Percentiles rank a stretch among this genome's conserved stretches.
Evolutionary conservation across 2,888 invertebrate species (phyloP).

Genomic region (Eristalis arbustorum): DNA sequence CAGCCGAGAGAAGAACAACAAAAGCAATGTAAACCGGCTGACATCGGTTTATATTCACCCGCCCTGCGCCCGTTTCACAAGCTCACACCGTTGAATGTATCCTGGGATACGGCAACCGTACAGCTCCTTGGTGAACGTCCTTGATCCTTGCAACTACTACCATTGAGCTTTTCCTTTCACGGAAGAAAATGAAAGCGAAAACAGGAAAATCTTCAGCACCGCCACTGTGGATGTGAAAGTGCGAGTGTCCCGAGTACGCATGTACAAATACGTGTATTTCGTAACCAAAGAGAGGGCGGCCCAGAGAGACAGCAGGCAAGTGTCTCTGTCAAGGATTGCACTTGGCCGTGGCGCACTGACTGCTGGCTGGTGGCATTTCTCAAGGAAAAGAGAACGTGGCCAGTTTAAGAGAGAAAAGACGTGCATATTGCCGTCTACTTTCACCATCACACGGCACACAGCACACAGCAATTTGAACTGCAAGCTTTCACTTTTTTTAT

Average conservation of each 20-base stretch:
- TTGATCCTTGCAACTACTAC: constrained; percentile 79
- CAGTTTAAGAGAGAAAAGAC: constrained; percentile 48
- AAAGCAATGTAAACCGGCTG: constrained; percentile 58
- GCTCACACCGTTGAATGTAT: constrained; percentile 11
- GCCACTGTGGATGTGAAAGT: constrained; percentile 43
- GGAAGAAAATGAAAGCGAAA: constrained; percentile 64
- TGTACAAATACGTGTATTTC: constrained; percentile 25
- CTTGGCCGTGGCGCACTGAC: constrained; percentile 41
- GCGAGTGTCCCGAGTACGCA: constrained; percentile 48
- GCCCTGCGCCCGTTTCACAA: neutral
- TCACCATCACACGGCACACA: neutral
- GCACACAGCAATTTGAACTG: constrained; percentile 44
- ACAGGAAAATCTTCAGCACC: constrained; percentile 50
- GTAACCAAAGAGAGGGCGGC: constrained; percentile 18
- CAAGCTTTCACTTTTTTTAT: constrained; percentile 77
- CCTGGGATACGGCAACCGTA: constrained; percentile 39
- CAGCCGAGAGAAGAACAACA: constrained; percentile 46
- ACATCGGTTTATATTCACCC: constrained; percentile 50
- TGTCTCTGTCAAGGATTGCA: constrained; percentile 65
- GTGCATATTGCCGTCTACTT: constrained; percentile 20
- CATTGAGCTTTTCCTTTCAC: constrained; percentile 56
- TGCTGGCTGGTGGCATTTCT: too few species aligned
- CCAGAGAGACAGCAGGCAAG: neutral
- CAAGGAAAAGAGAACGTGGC: constrained; percentile 24
- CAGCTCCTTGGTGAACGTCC: constrained; percentile 78